Percentiles rank a stretch among this genome's conserved stretches.
phyloP scores from a whole-genome alignment of 2,888 invertebrate species.

The Heliconius sara region DNA sequence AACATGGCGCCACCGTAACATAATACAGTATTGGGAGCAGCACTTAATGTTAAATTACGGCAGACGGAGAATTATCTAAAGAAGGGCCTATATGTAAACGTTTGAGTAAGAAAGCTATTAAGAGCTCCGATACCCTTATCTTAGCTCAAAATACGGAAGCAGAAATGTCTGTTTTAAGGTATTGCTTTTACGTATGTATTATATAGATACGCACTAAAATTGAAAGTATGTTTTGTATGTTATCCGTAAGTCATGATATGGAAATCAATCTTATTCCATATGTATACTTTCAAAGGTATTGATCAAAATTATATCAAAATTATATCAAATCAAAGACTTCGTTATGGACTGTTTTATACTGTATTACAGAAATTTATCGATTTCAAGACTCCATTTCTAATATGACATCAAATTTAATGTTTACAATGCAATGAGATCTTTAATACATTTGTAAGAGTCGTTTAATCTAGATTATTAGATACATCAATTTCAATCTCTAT shows the following conservation, averaged over 20 bases:
- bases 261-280: too few relatives aligned
- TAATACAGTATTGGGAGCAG: conserved; percentile 59
- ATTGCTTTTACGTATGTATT: background rate
- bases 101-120: conserved; percentile 44
- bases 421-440: background rate
- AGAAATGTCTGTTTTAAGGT: background rate
- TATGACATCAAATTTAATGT: background rate
- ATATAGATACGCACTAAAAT: background rate
- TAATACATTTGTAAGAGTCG: background rate
- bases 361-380: too few relatives aligned
- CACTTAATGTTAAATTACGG: conserved; percentile 65
- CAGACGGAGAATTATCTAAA: conserved; percentile 57
- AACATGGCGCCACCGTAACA: conserved; percentile 42
- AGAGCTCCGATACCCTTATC: conserved; percentile 29
- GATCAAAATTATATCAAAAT: too few relatives aligned
- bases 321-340: too few relatives aligned
- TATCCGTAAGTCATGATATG: background rate
- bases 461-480: background rate
- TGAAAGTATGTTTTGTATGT: background rate
- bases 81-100: conserved; percentile 50
- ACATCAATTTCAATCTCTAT: background rate
- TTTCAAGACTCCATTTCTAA: background rate
- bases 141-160: conserved; percentile 27
- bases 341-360: too few relatives aligned
- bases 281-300: too few relatives aligned